Evolutionary conservation across 2,888 invertebrate species (phyloP).

Genomic region (Strigamia crassipes): DNA sequence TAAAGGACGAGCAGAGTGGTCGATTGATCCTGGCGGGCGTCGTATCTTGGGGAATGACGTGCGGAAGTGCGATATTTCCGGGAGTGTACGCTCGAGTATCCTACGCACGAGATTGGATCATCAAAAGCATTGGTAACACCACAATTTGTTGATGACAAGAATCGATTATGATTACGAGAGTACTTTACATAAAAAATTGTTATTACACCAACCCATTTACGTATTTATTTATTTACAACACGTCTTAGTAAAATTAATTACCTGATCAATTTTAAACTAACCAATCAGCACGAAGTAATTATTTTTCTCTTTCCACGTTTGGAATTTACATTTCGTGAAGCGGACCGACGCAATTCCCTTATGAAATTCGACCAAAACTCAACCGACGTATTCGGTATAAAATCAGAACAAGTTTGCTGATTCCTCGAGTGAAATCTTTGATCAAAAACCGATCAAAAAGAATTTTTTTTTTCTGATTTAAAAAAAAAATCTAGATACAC

Average conservation of each 20-base stretch:
- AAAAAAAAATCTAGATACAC: no score
- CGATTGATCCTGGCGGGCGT: background rate
- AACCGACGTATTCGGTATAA: no score
- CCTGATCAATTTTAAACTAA: background rate
- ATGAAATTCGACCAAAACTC: no score
- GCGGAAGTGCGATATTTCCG: background rate
- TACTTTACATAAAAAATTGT: background rate
- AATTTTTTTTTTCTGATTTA: no score
- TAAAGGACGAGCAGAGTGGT: background rate
- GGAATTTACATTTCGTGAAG: no score
- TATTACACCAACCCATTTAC: background rate
- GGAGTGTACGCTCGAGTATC: slow-evolving; percentile 36
- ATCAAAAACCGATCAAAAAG: no score
- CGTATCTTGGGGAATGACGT: slow-evolving; percentile 20
- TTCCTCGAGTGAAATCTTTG: no score
- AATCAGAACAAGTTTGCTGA: no score
- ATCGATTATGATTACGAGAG: background rate
- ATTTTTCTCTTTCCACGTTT: no score
- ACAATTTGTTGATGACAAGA: background rate
- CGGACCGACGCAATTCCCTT: no score
- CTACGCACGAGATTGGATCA: slow-evolving; percentile 23
- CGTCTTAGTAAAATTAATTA: background rate
- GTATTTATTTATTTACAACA: background rate
- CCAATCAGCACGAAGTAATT: no score
- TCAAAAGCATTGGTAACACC: background rate